Evolutionary conservation across 1,140 invertebrate species (phyloP), one percentile per base, ranked within the genome.

Genomic region (Temnothorax nylanderi): DNA sequence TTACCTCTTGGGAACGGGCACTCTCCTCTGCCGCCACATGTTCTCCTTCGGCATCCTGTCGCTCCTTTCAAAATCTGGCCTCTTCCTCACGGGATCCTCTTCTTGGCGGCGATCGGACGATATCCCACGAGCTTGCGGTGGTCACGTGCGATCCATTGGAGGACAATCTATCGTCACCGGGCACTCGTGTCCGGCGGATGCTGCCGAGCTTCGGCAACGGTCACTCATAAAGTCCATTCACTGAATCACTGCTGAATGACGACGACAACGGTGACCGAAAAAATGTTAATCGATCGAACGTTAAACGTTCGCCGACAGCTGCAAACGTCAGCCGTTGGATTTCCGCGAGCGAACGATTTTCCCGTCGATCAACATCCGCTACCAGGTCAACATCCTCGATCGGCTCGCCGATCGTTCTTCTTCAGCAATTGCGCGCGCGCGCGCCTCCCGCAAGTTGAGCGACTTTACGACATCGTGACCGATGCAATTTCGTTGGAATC

Each of bases 1-100:
- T 90, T 81, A 95, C 94, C 94, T 95, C 88, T 95, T 95, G 2
- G 94, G 94, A 76, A 95, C 93, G 54, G 90, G 92, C 51, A 95
- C 76, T 74, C 94, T 91, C 72, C 94, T 93, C 85, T 94, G 94
- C 69, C 94, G 91, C 92, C 94, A 93, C 77, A 93, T 75, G 54
- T 72, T 91, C 60, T 92, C 85, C 67, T 87, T 88, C 85, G 81
- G 78, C 88, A 90, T 91, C 76, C 13, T 90, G 47, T 44, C 58
- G n/a, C 54, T 77, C 67, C 71, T 87, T 26, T 85, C 32, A 13
- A 85, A 51, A 74, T 74, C 51, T 13, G 41, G 54, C 41, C 72
- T 67, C 69, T 37, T 21, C 34, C 1, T 26, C 7, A 34, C 67
- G 21, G 18, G 34, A 34, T 69, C 81, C 41, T 80, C 44, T 58